These are phyloP conservation scores for Trachythela sp. DNA, from an alignment of 64 coral and sea anemone species.

Conservation along the genomic window DNA sequence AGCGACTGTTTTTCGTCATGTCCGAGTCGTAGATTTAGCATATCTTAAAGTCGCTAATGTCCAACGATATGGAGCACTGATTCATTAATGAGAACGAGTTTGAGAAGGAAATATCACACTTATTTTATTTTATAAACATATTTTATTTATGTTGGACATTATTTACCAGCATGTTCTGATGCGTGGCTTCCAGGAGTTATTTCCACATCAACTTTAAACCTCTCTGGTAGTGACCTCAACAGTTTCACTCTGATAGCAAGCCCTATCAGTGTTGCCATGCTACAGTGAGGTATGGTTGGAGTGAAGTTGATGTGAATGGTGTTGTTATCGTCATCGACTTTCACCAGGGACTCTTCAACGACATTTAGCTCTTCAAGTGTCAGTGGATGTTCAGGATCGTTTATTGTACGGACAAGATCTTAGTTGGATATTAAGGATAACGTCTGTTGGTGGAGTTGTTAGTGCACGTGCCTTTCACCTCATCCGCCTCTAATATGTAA, in stretches of 20 bases:
- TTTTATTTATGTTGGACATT: not conserved
- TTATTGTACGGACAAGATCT: slow-evolving; percentile 95
- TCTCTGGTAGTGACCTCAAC: slow-evolving; percentile 73
- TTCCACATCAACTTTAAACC: slow-evolving; percentile 95
- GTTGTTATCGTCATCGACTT: slow-evolving; percentile 76
- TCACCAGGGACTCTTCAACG: slow-evolving; percentile 77
- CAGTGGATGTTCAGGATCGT: slow-evolving; percentile 95
- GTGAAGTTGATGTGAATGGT: slow-evolving; percentile 81
- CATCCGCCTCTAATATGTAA: too few species aligned
- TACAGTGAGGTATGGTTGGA: slow-evolving; percentile 95
- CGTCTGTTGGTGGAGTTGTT: not conserved
- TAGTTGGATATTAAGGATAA: not conserved
- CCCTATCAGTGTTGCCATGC: slow-evolving; percentile 96
- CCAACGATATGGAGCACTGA: too few species aligned
- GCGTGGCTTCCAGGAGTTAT: slow-evolving; percentile 89
- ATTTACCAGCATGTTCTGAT: slow-evolving; percentile 85
- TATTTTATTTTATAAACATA: too few species aligned
- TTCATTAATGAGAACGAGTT: too few species aligned
- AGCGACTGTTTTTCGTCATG: too few species aligned
- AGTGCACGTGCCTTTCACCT: too few species aligned
- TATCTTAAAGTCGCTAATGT: too few species aligned
- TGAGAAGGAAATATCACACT: too few species aligned
- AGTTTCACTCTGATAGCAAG: slow-evolving; percentile 87
- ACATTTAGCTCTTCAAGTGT: slow-evolving; percentile 95
- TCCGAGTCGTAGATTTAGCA: too few species aligned